These are phyloP conservation scores for Acanthis flammea DNA, from an alignment of 2,797 vertebrate species.

Conservation along the genomic window DNA sequence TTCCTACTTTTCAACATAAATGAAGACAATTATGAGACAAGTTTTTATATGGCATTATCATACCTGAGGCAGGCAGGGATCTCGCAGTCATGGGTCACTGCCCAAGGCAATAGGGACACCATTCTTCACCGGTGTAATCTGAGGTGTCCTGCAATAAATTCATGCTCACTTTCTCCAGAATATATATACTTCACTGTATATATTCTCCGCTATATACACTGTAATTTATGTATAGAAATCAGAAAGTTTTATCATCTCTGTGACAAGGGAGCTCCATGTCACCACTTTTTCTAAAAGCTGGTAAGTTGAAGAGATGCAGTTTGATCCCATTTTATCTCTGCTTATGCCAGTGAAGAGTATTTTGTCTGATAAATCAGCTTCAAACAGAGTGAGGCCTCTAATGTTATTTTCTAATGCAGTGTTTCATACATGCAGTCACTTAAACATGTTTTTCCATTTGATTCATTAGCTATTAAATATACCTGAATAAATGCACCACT, in stretches of 20 bases:
- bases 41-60: neutral
- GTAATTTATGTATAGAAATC: neutral
- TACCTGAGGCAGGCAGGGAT: neutral
- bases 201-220: neutral
- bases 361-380: neutral
- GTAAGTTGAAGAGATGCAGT: neutral
- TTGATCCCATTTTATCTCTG: neutral
- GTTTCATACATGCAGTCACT: neutral
- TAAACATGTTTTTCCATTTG: neutral
- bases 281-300: neutral
- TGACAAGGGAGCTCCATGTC: neutral
- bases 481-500: neutral
- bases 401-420: neutral
- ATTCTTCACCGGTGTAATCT: neutral
- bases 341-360: neutral
- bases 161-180: neutral
- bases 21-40: neutral
- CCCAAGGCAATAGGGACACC: neutral
- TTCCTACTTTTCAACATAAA: neutral
- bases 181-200: too few species aligned
- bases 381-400: neutral
- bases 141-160: neutral
- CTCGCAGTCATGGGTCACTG: neutral
- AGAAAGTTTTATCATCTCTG: neutral
- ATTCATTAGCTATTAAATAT: neutral